Base-by-base conservation (phyloP, 2,797 vertebrate species). In the Linurgus olivaceus region DNA sequence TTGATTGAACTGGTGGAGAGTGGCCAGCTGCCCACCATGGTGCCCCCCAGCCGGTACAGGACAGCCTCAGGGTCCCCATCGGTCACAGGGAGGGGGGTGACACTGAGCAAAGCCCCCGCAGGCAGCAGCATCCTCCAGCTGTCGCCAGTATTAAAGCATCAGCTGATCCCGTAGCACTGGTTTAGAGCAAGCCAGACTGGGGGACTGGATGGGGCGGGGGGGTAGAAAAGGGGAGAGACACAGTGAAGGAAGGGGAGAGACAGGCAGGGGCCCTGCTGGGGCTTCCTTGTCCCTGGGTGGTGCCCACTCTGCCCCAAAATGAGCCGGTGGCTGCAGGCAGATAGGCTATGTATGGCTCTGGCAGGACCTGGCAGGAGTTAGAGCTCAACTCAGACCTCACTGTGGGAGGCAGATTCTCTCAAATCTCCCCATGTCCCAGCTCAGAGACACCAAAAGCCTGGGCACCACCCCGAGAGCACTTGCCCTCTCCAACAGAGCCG, bases 71-170 rank as follows among this genome's bases (percentile, higher is more conserved):
- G 72, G 80, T 82, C 80, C 77, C 86, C 52, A 45, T 38, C 18
- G n/a, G 54, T 59, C 54, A 66, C 8, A 6, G 71, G 33, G 35
- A 17, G 62, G 68, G 66, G 61, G 67, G 52, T 44, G 74, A n/a
- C 77, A 82, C 25, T 6, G 55, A 79, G 61, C 63, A 94, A 91
- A 94, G 94, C 78, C 94, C 87, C 78, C 47, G 63, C 90, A 26
- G 75, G 63, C 90, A 87, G 85, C 87, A 85, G 90, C 92, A 91
- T 65, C 85, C 92, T 96, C 96, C 96, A 96, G 96, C 96, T 96
- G 94, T 96, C 61, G 0, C 72, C 92, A 93, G 96, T 73, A 96
- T 96, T 96, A 96, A 94, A 85, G 68, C 81, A 66, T 95, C 88
- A 96, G 93, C 92, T 96, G 96, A 96, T 93, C 85, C 67, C 44